Conservation (phyloP, 2,113 vertebrate species). For the Neofelis nebulosa region DNA sequence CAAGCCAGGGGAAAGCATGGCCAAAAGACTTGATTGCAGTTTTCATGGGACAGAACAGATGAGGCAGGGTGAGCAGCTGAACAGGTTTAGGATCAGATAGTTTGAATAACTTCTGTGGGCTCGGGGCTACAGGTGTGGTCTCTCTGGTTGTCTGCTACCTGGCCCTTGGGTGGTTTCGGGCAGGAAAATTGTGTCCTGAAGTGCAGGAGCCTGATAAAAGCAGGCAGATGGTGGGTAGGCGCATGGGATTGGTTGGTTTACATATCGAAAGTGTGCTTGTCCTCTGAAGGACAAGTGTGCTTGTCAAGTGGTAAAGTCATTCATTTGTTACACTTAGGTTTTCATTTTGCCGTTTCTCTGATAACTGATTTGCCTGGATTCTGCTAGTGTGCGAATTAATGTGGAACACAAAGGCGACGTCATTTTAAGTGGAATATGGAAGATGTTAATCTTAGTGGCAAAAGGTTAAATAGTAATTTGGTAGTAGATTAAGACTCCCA, state of each 20-base stretch:
- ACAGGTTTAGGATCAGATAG: neutral
- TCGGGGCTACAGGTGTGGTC: neutral
- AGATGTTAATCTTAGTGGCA: neutral
- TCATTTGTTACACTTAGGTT: neutral
- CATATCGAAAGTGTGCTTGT: neutral
- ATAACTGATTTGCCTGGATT: neutral
- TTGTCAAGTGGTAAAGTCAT: neutral
- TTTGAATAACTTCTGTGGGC: neutral
- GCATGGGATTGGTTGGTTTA: neutral
- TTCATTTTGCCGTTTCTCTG: constrained; percentile 51
- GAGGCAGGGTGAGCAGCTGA: neutral
- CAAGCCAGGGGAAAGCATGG: neutral
- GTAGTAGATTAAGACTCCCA: neutral
- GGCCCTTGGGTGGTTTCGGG: neutral
- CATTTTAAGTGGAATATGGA: constrained; percentile 44
- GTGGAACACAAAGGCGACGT: neutral
- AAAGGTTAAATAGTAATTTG: constrained; percentile 49
- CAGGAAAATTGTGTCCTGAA: neutral
- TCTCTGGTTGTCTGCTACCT: neutral
- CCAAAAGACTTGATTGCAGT: neutral
- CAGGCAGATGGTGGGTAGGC: neutral
- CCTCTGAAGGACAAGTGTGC: neutral
- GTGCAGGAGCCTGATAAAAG: neutral
- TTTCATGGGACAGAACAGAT: neutral
- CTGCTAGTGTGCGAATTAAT: neutral